These are phyloP conservation scores for Emydoidea blandingii DNA, from an alignment of 2,797 vertebrate species.

Conservation along the genomic window DNA sequence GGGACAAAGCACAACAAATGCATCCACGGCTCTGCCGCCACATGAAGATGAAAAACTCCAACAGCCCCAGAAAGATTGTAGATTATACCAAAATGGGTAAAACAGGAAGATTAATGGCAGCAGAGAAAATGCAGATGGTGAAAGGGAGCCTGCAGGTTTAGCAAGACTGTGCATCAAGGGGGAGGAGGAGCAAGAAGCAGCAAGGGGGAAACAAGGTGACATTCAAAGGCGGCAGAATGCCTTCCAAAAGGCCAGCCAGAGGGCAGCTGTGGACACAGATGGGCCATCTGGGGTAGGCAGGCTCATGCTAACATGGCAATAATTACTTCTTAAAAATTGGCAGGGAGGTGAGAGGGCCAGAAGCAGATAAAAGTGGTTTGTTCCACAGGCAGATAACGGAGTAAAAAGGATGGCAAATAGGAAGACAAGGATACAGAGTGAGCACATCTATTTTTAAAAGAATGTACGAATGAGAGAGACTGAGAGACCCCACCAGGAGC, in stretches of 20 bases:
- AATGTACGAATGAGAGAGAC: background rate
- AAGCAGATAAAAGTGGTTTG: background rate
- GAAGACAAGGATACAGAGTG: background rate
- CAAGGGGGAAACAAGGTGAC: constrained; percentile 78
- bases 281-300: constrained; percentile 69
- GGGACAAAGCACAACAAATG: constrained; percentile 62
- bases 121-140: constrained; percentile 77
- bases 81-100: constrained; percentile 74
- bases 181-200: constrained; percentile 30
- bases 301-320: constrained; percentile 41
- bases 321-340: constrained; percentile 45
- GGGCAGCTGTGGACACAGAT: constrained; percentile 63
- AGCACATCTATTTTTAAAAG: background rate
- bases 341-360: constrained; percentile 3
- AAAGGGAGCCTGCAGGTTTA: constrained; percentile 74
- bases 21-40: constrained; percentile 51
- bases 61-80: constrained; percentile 69
- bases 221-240: constrained; percentile 61
- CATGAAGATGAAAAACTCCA: constrained; percentile 65
- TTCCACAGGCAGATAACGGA: constrained; percentile 2
- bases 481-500: background rate
- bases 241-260: constrained; percentile 66
- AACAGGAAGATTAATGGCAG: constrained; percentile 76
- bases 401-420: background rate
- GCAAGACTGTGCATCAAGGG: constrained; percentile 56